phyloP scores from a whole-genome alignment of 2,888 invertebrate species.

The Agonopterix alstromeriana region DNA sequence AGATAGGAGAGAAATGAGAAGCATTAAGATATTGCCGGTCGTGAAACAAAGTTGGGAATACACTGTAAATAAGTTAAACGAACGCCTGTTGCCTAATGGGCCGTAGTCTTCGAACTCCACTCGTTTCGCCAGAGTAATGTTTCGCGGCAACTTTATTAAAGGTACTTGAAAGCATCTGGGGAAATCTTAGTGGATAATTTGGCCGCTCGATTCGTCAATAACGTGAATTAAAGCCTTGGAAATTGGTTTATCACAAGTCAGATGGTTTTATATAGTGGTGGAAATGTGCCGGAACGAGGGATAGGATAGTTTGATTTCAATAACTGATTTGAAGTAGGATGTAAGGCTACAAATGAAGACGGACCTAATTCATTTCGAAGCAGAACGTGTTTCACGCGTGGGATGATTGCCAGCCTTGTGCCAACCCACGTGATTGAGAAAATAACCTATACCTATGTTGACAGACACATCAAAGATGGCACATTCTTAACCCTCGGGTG shows the following conservation, averaged over 20 bases:
- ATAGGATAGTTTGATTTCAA: neutral
- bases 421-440: no score
- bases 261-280: neutral
- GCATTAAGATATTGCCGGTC: slow-evolving; percentile 22
- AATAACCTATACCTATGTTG: no score
- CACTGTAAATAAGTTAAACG: slow-evolving; percentile 49
- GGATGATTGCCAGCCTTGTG: no score
- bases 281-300: neutral
- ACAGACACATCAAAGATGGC: no score
- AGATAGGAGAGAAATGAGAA: slow-evolving; percentile 17
- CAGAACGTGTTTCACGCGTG: no score
- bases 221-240: slow-evolving; percentile 5
- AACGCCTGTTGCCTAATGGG: slow-evolving; percentile 53
- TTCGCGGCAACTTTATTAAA: slow-evolving; percentile 30
- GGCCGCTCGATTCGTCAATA: slow-evolving; percentile 7
- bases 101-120: slow-evolving; percentile 33
- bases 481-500: no score
- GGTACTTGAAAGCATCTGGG: slow-evolving; percentile 24
- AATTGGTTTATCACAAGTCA: neutral
- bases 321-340: neutral
- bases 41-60: slow-evolving; percentile 29
- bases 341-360: neutral
- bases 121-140: slow-evolving; percentile 5
- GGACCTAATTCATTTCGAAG: no score
- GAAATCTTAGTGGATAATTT: slow-evolving; percentile 8